Percentiles rank a stretch among this genome's conserved stretches.
Conservation (phyloP, 2,888 invertebrate species). For the Leucophenga maculata region DNA sequence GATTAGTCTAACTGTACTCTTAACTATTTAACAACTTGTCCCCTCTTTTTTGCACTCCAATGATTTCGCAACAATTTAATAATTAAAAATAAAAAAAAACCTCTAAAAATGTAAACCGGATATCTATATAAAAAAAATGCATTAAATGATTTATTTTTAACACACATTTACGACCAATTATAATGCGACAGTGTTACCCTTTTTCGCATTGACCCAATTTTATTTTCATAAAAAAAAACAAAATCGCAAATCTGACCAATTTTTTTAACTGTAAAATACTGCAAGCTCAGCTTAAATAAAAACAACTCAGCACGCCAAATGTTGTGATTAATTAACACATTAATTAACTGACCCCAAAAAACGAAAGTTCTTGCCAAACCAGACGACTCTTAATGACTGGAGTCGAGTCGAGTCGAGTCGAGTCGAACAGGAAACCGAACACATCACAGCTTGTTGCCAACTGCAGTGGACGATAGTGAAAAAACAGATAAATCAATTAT, state of each 20-base stretch:
- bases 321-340: slow-evolving; percentile 65
- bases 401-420: no score
- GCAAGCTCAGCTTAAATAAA: slow-evolving; percentile 52
- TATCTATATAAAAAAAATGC: background rate
- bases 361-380: slow-evolving; percentile 56
- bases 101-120: background rate
- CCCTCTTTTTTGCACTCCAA: no score
- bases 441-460: slow-evolving; percentile 19
- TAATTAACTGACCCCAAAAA: slow-evolving; percentile 69
- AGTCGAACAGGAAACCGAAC: slow-evolving; percentile 40
- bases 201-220: background rate
- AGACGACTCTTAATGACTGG: background rate
- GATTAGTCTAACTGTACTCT: no score
- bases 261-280: slow-evolving; percentile 58
- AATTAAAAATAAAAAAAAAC: background rate
- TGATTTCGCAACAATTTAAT: no score
- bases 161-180: no score
- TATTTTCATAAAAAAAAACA: slow-evolving; percentile 27
- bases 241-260: slow-evolving; percentile 32
- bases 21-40: no score
- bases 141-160: background rate
- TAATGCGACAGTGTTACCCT: no score
- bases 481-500: slow-evolving; percentile 14
- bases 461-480: background rate
- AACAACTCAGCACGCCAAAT: slow-evolving; percentile 15